Base-by-base conservation (phyloP, 2,797 vertebrate genomes). In the Coregonus sp. region DNA sequence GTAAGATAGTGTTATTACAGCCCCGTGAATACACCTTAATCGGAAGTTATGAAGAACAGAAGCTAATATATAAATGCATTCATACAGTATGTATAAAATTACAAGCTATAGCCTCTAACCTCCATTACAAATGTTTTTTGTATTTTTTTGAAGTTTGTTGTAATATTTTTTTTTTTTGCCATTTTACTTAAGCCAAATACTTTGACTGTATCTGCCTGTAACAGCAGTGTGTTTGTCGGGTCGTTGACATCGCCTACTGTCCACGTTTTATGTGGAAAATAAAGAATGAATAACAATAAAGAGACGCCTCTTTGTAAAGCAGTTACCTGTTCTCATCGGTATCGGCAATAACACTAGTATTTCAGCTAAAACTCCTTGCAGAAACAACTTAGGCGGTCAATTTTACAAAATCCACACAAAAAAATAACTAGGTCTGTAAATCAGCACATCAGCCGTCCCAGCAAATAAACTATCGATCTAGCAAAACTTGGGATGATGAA, bases 241-340 rank as follows among this genome's bases (percentile, higher is more conserved):
- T 85, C 82, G 80, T 80, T 88, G 78, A 87, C 78, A 89, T 87
- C 87, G 89, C 88, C 87, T 90, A 73, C 40, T 75, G 80, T 91
- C 86, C 90, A 86, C 90, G 81, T 90, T 90, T 89, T 85, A 87
- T 84, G 85, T 88, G 89, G 86, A 90, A 80, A 85, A 25, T 25
- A 25, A 25, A 25, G 25, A 25, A 25, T 25, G 33, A 66, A 86
- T 88, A 86, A 74, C 80, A 87, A 85, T 89, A 87, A 86, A 89
- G 73, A 59, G 73, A 75, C 35, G 78, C 63, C 68, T 79, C 72
- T 79, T 72, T 81, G 47, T 75, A 47, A 77, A 72, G 12, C 33
- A 47, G 11, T 47, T 40, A 3, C 33, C 14, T 14, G 54, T 31
- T 56, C 70, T 72, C 52, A 59, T 47, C 11, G n/a, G 20, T 20